Conservation (phyloP, 1,140 invertebrate genomes). For the Cardiocondyla obscurior region DNA sequence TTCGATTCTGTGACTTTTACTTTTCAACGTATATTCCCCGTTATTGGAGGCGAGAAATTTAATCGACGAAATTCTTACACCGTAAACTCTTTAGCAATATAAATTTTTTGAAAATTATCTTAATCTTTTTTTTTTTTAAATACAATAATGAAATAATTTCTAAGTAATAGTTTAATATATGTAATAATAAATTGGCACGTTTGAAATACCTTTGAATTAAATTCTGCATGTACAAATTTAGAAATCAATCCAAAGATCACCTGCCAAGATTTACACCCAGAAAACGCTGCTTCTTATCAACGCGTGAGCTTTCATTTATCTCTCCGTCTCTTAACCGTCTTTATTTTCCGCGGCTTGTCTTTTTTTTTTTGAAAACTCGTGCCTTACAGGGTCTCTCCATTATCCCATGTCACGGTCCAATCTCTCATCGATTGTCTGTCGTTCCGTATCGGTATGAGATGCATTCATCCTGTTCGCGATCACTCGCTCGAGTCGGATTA, state of each 20-base stretch:
- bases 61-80: background rate
- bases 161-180: too few species aligned
- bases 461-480: background rate
- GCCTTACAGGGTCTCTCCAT: conserved; percentile 17
- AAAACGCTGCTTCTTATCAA: background rate
- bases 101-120: background rate
- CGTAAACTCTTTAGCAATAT: background rate
- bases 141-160: background rate
- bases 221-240: background rate
- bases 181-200: too few species aligned
- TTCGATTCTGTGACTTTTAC: background rate
- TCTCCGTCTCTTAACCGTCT: background rate
- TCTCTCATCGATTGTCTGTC: conserved; percentile 2
- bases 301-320: conserved; percentile 10
- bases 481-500: background rate
- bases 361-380: conserved; percentile 1
- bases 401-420: conserved; percentile 7
- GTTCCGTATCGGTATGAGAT: conserved; percentile 15
- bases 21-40: background rate
- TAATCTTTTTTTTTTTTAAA: background rate
- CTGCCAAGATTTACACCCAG: background rate
- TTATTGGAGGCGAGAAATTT: background rate
- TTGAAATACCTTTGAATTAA: too few species aligned
- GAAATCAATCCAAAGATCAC: background rate
- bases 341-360: background rate